Evolutionary conservation across 2,113 vertebrate species (phyloP), one percentile per base, ranked within the genome.

Genomic region (Melozone crissalis): DNA sequence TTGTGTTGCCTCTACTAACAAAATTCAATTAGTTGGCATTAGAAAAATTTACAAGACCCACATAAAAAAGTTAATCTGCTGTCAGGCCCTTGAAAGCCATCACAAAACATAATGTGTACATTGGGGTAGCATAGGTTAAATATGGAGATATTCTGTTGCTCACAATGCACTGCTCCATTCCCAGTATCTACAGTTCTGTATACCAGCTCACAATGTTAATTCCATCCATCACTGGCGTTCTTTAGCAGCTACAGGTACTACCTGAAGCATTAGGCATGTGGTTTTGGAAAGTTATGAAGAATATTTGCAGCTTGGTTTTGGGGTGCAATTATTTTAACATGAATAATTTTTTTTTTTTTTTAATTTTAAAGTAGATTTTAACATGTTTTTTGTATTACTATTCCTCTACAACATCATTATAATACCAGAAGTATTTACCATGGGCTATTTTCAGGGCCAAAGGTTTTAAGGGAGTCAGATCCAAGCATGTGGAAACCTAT

Each of bases 341-440:
- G 1, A 78, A 27, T 52, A 0, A 7, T 30, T 83, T 18, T 31
- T 20, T 13, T 2, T 5, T n/a, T 23, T 43, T 12, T 14, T 2
- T 4, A 26, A 31, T 41, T 26, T 52, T 44, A 4, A 6, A 49
- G 12, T 15, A 61, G 23, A 57, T 55, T 58, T 93, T 51, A 59
- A 37, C 7, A 4, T 44, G 3, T 5, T 51, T 55, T 46, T 28
- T 59, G 2, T 63, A 55, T 46, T 37, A 51, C 12, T 26, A 20
- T 4, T 89, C 15, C 33, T 46, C 14, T 63, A 46, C 28, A 72
- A 41, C 17, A 28, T 8, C 10, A 10, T 61, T 86, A 4, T 33
- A 23, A 39, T 33, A 47, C 20, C 4, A 2, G 26, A 61, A 44
- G 23, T 13, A 58, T 72, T 49, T 59, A 55, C 21, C 13, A 9